These are phyloP conservation scores for Poecile atricapillus DNA, from an alignment of 2,113 vertebrate genomes.

Conservation along the genomic window DNA sequence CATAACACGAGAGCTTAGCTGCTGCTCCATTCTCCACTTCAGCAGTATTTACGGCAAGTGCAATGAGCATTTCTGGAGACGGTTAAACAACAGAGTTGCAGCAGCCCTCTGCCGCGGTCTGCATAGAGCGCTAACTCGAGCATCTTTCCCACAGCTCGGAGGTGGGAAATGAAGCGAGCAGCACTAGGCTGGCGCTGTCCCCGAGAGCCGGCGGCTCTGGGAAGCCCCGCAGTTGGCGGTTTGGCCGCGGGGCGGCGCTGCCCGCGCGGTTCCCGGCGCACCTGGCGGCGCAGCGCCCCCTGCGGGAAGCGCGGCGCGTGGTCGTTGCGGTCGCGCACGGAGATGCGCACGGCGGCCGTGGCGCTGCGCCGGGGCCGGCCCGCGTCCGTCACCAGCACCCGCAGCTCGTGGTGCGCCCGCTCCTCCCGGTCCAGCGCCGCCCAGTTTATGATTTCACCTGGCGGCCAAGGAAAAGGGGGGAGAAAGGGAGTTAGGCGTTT, in stretches of 20 bases:
- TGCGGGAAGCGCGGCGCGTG: conserved; percentile 80
- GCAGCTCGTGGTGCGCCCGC: conserved; percentile 77
- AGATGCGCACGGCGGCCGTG: conserved; percentile 73
- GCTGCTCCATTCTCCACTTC: background rate
- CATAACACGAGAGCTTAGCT: background rate
- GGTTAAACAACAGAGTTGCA: background rate
- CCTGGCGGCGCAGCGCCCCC: conserved; percentile 78
- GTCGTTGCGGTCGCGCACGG: conserved; percentile 85
- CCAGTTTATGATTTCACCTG: conserved; percentile 90
- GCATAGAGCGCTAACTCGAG: background rate
- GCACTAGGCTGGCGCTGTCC: no score
- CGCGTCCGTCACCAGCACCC: conserved; percentile 82
- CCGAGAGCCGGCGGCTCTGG: no score
- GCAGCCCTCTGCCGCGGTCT: background rate
- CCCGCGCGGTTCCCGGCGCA: background rate
- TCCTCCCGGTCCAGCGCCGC: conserved; percentile 83
- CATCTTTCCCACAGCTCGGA: accelerated
- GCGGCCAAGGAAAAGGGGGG: background rate
- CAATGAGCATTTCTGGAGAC: background rate
- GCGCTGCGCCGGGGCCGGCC: conserved; percentile 80
- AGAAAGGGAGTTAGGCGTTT: background rate
- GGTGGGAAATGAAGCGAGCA: background rate
- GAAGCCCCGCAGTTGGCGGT: no score
- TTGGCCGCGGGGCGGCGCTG: no score
- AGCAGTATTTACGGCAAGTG: background rate